Percentiles rank a stretch among this genome's conserved stretches.
phyloP scores from a whole-genome alignment of 2,113 vertebrate genomes.

The Phainopepla nitens region DNA sequence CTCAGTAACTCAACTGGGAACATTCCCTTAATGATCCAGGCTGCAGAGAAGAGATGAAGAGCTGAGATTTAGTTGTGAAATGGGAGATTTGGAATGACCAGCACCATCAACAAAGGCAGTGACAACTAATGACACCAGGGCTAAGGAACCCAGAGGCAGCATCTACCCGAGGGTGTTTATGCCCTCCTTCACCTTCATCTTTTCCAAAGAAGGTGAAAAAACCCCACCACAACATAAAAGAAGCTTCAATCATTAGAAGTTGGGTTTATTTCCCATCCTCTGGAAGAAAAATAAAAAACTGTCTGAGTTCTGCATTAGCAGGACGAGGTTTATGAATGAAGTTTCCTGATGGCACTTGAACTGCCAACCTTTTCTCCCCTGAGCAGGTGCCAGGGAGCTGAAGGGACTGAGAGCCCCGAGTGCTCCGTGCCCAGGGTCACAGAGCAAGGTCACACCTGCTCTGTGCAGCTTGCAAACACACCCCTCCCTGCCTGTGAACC shows the following conservation, averaged over 20 bases:
- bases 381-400: not conserved
- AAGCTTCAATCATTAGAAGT: not conserved
- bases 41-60: not conserved
- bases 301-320: not conserved
- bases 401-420: rapidly evolving
- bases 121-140: not conserved
- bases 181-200: not conserved
- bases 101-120: not conserved
- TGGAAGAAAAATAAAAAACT: not conserved
- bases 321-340: not conserved
- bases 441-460: not conserved
- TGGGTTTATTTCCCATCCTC: not conserved
- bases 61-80: not conserved
- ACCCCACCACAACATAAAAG: not conserved
- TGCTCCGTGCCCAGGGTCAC: rapidly evolving
- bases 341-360: not conserved
- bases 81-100: not conserved
- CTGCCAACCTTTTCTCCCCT: not conserved
- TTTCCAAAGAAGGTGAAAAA: not conserved
- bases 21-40: rapidly evolving
- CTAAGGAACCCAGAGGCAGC: not conserved
- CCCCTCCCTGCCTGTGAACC: not conserved
- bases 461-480: not conserved
- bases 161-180: not conserved
- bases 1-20: not conserved